Percentiles rank a stretch among this genome's conserved stretches.
These are phyloP conservation scores for Chrysocyon brachyurus DNA, from an alignment of 2,797 vertebrate species.

Conservation along the genomic window DNA sequence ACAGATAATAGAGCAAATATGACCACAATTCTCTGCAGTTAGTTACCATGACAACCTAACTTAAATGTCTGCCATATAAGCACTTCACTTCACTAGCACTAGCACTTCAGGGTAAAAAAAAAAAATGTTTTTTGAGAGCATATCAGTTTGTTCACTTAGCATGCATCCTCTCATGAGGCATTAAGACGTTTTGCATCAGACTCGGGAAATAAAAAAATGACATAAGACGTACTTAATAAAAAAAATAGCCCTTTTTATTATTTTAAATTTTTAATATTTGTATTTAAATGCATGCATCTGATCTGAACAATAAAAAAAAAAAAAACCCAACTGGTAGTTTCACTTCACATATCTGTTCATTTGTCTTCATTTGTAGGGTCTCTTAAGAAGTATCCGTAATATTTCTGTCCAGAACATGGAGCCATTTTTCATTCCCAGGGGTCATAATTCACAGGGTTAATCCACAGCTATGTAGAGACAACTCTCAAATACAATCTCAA, in stretches of 20 bases:
- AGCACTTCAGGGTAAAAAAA: conserved; percentile 35
- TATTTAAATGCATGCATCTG: conserved; percentile 27
- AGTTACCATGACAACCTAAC: conserved; percentile 70
- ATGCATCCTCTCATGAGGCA: not conserved
- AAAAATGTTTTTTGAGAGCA: conserved; percentile 19
- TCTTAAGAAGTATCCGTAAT: not conserved
- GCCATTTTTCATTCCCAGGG: conserved; percentile 31
- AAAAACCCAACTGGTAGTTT: not conserved
- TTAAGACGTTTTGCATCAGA: not conserved
- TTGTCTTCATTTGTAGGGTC: conserved; percentile 10
- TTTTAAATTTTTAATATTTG: conserved; percentile 9
- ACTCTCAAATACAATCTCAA: not conserved
- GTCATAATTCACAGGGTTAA: conserved; percentile 47
- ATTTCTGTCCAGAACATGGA: conserved; percentile 4
- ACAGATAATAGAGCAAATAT: not conserved
- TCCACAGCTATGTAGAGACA: not conserved
- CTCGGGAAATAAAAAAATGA: conserved; percentile 39
- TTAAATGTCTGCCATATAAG: conserved; percentile 59
- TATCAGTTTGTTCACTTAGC: conserved; percentile 46
- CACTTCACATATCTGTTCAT: not conserved
- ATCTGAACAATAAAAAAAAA: not conserved
- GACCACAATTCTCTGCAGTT: not conserved
- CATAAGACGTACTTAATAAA: not conserved
- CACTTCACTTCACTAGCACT: not conserved
- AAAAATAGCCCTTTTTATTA: not conserved